Base-by-base conservation (phyloP, 2,888 invertebrate species). In the Agapostemon virescens region DNA sequence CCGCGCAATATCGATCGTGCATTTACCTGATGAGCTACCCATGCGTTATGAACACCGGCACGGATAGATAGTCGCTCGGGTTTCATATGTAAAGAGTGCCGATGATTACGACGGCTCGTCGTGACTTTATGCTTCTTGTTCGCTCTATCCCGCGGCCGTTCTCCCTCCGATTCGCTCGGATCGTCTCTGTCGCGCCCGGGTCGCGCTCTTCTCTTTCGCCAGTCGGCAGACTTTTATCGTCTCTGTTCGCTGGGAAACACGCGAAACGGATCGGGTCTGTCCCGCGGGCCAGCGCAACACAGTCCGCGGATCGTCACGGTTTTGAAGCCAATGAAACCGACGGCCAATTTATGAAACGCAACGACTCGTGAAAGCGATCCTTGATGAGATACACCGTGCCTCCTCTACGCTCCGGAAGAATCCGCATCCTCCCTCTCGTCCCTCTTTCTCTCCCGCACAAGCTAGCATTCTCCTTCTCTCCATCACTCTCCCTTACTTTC, bases 1-100 rank as follows among this genome's bases (percentile, higher is more conserved):
- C 71, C 45, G 74, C 79, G 81, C 74, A 68, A 73, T 88, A 90
- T 90, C 89, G 89, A 90, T 89, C 89, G 88, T 85, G 79, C 90
- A 89, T 90, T 90, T 88, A 87, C 90, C 86, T 89, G 90, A 91
- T 90, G 90, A 90, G 89, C 89, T 87, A 88, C 72, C 87, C 88
- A 87, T 90, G 88, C 90, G 90, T 90, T 91, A 90, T 90, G 88
- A 90, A 90, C 88, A 83, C 75, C 71, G 78, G 72, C 30, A 33
- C 83, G 74, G 80, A 75, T 71, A 73, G 84, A 73, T 80, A 81
- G 78, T 81, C 78, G 75, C 69, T 75, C 75, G 74, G 79, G 80
- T 82, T 88, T 84, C 87, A 89, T 86, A 84, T 82, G 86, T 81
- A 87, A 86, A 86, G 85, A 88, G 86, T 77, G 74, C 80, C 79